phyloP scores from a whole-genome alignment of 92 coral and sea anemone species.

The Parazoanthus swiftii region DNA sequence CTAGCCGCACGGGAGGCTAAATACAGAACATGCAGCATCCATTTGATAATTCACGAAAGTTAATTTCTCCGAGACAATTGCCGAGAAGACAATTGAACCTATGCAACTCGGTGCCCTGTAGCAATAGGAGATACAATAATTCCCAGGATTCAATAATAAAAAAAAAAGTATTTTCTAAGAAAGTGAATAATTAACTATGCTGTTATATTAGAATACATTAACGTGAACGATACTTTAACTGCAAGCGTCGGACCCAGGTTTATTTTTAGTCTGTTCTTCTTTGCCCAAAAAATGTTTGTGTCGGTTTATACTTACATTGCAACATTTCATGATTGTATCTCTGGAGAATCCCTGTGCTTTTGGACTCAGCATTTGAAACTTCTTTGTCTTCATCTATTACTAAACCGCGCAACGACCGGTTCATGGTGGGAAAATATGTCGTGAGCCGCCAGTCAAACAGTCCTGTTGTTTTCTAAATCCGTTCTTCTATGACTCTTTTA shows the following conservation, averaged over 20 bases:
- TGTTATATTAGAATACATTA: background rate
- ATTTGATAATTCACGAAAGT: no score
- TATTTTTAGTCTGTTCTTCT: background rate
- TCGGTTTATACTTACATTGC: conserved; percentile 27
- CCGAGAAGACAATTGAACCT: no score
- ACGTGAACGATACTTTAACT: background rate
- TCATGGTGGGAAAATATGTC: background rate
- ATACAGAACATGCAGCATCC: no score
- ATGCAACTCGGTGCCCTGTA: no score
- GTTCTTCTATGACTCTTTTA: background rate
- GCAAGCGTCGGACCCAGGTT: background rate
- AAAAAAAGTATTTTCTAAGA: no score
- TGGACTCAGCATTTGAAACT: background rate
- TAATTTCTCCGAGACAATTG: no score
- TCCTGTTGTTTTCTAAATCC: background rate
- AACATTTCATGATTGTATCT: conserved; percentile 32
- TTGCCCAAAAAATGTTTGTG: background rate
- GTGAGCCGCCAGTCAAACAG: background rate
- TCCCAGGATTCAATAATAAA: no score
- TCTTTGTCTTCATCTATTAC: conserved; percentile 37
- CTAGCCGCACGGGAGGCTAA: no score
- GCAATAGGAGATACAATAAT: no score
- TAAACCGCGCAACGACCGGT: background rate
- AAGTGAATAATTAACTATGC: background rate
- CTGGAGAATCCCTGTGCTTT: conserved; percentile 15